These are phyloP conservation scores for Canis aureus DNA, from an alignment of 2,113 vertebrate genomes.

Conservation along the genomic window DNA sequence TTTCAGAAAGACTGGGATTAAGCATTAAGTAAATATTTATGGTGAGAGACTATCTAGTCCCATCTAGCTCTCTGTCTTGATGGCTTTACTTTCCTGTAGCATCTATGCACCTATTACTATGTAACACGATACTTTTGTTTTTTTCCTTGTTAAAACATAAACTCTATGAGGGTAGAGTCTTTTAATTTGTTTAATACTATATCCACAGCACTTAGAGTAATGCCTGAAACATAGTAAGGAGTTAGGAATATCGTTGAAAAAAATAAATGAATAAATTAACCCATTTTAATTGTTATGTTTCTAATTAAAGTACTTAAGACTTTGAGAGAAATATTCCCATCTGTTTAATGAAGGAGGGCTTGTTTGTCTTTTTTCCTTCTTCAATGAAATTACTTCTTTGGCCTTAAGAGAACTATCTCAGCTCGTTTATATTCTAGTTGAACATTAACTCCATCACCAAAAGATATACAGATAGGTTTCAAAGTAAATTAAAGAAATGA, in stretches of 20 bases:
- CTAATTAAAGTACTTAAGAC: background rate
- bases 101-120: background rate
- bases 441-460: background rate
- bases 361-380: background rate
- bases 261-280: background rate
- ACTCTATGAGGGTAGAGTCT: background rate
- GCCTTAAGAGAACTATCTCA: background rate
- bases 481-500: background rate
- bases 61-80: background rate
- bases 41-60: background rate
- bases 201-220: background rate
- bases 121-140: background rate
- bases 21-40: background rate
- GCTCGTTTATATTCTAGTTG: background rate
- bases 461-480: background rate
- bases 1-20: conserved; percentile 10
- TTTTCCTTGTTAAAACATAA: background rate
- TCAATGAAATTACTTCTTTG: background rate
- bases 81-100: background rate
- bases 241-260: background rate
- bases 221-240: background rate
- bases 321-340: background rate
- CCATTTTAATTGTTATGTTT: background rate
- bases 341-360: background rate
- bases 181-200: background rate